Evolutionary conservation across 2,888 invertebrate species (phyloP), one percentile per base, ranked within the genome.

Genomic region (Meganola albula): DNA sequence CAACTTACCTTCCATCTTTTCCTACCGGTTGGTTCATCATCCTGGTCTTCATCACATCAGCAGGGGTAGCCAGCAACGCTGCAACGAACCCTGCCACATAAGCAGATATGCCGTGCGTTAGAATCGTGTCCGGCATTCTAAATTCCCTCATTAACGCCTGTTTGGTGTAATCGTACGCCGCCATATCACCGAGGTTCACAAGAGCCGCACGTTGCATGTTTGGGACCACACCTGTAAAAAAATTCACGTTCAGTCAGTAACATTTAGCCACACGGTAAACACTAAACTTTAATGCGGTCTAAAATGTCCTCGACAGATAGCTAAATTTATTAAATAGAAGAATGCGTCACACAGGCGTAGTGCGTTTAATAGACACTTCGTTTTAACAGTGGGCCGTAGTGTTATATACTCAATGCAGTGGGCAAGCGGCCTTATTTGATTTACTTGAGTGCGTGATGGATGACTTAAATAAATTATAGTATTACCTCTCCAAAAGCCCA

Each of bases 11-110:
- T 59, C 96, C 96, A 58, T 89, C 86, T 10, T 88, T 86, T 53
- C 94, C 94, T 1, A 92, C 91, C 5, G 93, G 94, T 70, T 93
- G 97, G 80, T 95, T 97, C 97, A 98, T 98, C 9, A 97, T 90
- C 48, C 97, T 85, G 0, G 97, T 97, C 76, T 97, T 97, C 3
- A 98, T 90, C 1, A 97, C 96, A 77, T 98, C 98, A 0, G 96
- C 96, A 0, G 98, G 97, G 0, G 96, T 96, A 3, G 96, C 96
- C 74, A 97, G 88, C 2, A 91, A 89, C 1, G 97, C 96, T 0
- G 97, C 96, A 4, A 96, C 92, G 37, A 98, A 88, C 1, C 97
- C 97, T 0, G 96, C 95, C 42, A 92, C 89, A 35, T 90, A 89
- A 48, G 96, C 96, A 4, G 95, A 89, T 20, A 91, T 54, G 0